These are phyloP conservation scores for Laticauda laticaudata DNA, from an alignment of 2,113 vertebrate genomes.

Conservation along the genomic window DNA sequence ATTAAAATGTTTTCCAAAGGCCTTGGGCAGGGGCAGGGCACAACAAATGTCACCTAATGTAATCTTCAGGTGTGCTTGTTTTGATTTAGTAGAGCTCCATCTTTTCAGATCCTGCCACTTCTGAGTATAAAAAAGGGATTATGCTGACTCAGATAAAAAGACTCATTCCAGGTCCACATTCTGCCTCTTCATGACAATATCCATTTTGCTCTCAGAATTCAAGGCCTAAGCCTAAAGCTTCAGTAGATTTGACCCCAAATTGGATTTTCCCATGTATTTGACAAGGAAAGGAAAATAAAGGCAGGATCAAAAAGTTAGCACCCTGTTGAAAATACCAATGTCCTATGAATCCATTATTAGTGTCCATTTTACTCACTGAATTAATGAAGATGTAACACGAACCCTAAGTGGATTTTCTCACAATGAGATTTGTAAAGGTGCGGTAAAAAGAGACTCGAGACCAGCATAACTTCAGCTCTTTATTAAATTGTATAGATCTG, in stretches of 20 bases:
- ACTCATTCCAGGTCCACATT: background rate
- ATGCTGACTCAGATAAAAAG: background rate
- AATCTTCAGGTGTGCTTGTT: conserved; percentile 20
- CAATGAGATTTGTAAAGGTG: background rate
- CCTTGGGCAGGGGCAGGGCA: background rate
- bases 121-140: background rate
- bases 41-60: background rate
- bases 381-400: background rate
- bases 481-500: too few species aligned
- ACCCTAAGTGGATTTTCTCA: background rate
- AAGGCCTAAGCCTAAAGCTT: background rate
- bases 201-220: background rate
- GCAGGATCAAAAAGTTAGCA: background rate
- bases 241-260: background rate
- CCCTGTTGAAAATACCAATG: background rate
- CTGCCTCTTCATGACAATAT: background rate
- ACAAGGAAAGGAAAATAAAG: background rate
- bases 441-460: too few species aligned
- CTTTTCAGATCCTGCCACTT: background rate
- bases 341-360: background rate
- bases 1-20: conserved; percentile 38
- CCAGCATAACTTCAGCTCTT: too few species aligned
- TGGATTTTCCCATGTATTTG: background rate
- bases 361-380: background rate
- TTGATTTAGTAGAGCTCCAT: conserved; percentile 26